Evolutionary conservation across 2,113 vertebrate genomes (phyloP).

Genomic region (Nansenia antarctica): DNA sequence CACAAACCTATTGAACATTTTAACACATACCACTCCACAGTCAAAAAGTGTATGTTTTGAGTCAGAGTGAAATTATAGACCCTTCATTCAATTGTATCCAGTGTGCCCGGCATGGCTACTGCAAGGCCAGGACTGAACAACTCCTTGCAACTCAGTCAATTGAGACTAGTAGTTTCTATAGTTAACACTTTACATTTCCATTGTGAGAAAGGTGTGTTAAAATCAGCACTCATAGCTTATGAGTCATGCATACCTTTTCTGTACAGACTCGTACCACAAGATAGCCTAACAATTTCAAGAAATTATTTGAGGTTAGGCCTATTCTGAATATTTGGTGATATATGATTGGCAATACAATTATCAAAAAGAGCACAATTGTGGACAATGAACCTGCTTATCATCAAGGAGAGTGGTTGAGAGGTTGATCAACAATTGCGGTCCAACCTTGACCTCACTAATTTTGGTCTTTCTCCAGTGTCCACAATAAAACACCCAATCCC

Average conservation of each 20-base stretch:
- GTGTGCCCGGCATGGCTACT: constrained; percentile 12
- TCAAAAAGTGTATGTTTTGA: no score
- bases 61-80: neutral
- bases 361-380: neutral
- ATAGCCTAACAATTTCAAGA: no score
- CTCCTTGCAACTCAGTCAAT: constrained; percentile 31
- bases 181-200: constrained; percentile 44
- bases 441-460: no score
- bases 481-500: neutral
- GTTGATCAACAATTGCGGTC: no score
- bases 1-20: no score
- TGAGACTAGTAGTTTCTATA: constrained; percentile 45
- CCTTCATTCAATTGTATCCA: no score
- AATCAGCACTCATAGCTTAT: constrained; percentile 21
- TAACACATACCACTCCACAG: no score
- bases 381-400: neutral
- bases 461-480: neutral
- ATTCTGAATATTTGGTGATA: no score
- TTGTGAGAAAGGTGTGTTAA: constrained; percentile 26
- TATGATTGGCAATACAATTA: no score
- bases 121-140: constrained; percentile 31
- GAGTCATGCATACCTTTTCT: no score
- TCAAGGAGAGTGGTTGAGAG: neutral
- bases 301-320: no score
- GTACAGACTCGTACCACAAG: no score